Percentiles rank a stretch among this genome's conserved stretches.
Conservation (phyloP, 2,888 invertebrate genomes). For the Rhagonycha fulva region DNA sequence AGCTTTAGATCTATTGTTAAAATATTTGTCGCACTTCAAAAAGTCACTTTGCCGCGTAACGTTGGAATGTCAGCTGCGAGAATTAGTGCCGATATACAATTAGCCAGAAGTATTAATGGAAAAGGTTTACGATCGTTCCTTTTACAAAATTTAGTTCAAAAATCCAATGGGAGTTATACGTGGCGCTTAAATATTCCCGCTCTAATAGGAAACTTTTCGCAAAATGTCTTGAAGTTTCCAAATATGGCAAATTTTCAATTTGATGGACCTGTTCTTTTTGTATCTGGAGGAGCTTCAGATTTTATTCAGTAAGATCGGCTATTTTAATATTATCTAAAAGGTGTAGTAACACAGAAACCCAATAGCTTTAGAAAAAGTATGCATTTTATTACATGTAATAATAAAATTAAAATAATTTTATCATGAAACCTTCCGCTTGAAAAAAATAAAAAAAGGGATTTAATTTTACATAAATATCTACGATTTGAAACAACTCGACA, state of each 20-base stretch:
- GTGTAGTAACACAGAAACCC: not conserved
- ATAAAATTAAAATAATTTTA: no score
- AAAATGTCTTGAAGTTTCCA: slow-evolving; percentile 70
- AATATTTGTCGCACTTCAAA: slow-evolving; percentile 70
- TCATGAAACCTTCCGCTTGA: no score
- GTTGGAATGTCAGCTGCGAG: slow-evolving; percentile 72
- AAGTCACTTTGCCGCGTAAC: slow-evolving; percentile 63
- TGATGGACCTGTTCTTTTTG: slow-evolving; percentile 75
- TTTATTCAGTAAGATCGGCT: slow-evolving; percentile 66
- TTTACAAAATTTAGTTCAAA: slow-evolving; percentile 77
- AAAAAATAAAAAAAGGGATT: no score
- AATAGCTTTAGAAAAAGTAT: slow-evolving; percentile 36
- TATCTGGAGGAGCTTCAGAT: slow-evolving; percentile 83
- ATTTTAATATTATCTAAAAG: not conserved
- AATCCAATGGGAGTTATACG: slow-evolving; percentile 57
- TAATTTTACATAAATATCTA: no score
- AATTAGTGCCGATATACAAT: slow-evolving; percentile 66
- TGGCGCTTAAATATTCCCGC: slow-evolving; percentile 84
- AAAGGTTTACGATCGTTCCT: slow-evolving; percentile 75
- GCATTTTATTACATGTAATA: no score
- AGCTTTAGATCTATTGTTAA: slow-evolving; percentile 65
- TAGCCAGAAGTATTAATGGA: slow-evolving; percentile 61
- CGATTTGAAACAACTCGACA: no score
- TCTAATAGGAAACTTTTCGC: slow-evolving; percentile 67
- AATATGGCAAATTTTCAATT: slow-evolving; percentile 45